A percentile compares a stretch with the other conserved stretches of the same genome.
These are phyloP conservation scores for Phycodurus eques DNA, from an alignment of 2,113 vertebrate genomes.

Conservation along the genomic window DNA sequence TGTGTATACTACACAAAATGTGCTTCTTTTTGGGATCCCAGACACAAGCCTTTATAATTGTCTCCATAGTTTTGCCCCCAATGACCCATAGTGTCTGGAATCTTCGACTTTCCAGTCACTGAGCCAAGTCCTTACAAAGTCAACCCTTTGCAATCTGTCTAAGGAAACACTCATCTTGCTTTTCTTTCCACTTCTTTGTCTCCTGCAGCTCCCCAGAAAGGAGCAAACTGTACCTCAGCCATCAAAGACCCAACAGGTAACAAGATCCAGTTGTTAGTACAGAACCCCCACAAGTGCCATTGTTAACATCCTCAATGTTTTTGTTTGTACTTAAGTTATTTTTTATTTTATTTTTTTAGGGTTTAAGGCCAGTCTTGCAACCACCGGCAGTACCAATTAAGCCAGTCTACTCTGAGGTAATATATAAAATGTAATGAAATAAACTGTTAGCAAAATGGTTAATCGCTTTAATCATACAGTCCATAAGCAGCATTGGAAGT, in stretches of 20 bases:
- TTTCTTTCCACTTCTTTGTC: slow-evolving; percentile 10
- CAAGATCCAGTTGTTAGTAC: not conserved
- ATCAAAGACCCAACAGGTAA: slow-evolving; percentile 55
- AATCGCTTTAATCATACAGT: too few species aligned
- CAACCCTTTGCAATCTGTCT: not conserved
- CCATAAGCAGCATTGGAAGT: not conserved
- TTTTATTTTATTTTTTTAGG: slow-evolving; percentile 43
- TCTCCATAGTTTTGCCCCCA: not conserved
- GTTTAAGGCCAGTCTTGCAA: slow-evolving; percentile 45
- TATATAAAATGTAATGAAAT: not conserved
- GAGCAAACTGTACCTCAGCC: slow-evolving; percentile 22
- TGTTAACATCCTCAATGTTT: not conserved
- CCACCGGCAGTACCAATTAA: slow-evolving; percentile 43
- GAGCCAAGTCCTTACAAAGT: not conserved
- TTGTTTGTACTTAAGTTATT: not conserved
- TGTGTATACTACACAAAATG: not conserved
- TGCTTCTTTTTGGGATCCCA: not conserved
- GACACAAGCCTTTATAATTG: not conserved
- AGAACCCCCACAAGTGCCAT: not conserved
- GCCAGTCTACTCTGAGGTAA: slow-evolving; percentile 51
- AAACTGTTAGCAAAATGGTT: not conserved
- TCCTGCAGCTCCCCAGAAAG: slow-evolving; percentile 57
- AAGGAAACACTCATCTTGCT: not conserved
- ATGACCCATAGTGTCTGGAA: not conserved
- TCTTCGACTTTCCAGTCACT: not conserved